Conservation (phyloP, 2,113 vertebrate species). For the Lepus timidus region DNA sequence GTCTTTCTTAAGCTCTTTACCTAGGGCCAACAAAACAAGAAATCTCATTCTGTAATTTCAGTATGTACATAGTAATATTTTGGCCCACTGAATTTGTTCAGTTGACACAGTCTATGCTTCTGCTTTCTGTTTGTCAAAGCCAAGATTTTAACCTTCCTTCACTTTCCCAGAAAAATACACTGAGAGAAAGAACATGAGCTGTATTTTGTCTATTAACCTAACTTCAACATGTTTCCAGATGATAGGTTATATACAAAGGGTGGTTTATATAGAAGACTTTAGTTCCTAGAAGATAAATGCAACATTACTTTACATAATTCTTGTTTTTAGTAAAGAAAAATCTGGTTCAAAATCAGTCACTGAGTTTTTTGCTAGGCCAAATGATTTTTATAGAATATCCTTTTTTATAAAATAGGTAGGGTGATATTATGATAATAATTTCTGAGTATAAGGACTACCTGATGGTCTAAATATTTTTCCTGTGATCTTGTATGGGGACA, state of each 20-base stretch:
- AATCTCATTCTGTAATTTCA: conserved; percentile 46
- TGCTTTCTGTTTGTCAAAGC: conserved; percentile 1
- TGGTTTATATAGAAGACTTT: conserved; percentile 5
- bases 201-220: neutral
- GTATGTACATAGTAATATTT: neutral
- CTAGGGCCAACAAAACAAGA: conserved; percentile 45
- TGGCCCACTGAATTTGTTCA: conserved; percentile 21
- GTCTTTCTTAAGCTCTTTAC: conserved; percentile 57
- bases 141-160: conserved; percentile 25
- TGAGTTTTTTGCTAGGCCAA: conserved; percentile 24
- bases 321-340: conserved; percentile 35
- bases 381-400: conserved; percentile 14
- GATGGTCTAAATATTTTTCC: conserved; percentile 32
- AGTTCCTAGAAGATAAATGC: conserved; percentile 52
- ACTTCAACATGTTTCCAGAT: neutral
- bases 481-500: neutral
- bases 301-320: neutral
- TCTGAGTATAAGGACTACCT: conserved; percentile 43
- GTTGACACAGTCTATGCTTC: neutral
- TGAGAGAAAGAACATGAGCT: conserved; percentile 27
- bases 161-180: conserved; percentile 19
- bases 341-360: conserved; percentile 45
- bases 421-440: neutral
- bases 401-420: neutral
- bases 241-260: neutral